phyloP scores from a whole-genome alignment of 2,113 vertebrate species.

The Oryzias woworae region DNA sequence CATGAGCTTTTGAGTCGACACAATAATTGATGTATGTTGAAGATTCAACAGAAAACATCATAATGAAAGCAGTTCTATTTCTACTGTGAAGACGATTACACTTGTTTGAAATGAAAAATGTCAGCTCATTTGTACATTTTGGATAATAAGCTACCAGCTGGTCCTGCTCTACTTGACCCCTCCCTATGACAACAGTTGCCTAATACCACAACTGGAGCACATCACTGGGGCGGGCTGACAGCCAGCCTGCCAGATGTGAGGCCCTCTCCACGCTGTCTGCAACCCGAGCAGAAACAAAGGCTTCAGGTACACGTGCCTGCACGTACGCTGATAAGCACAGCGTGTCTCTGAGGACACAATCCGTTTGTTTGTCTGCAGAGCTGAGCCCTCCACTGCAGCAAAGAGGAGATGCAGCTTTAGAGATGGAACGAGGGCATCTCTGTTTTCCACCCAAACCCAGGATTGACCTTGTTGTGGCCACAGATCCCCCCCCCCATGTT shows the following conservation, averaged over 20 bases:
- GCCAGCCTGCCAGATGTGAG: slow-evolving; percentile 73
- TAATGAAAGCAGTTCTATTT: too few species aligned
- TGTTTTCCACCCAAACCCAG: slow-evolving; percentile 56
- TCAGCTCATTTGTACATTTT: neutral
- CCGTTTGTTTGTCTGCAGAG: too few species aligned
- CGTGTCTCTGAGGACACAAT: too few species aligned
- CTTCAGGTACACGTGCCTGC: slow-evolving; percentile 30
- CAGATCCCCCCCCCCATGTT: slow-evolving; percentile 62
- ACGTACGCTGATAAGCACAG: slow-evolving; percentile 22
- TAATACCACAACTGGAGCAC: slow-evolving; percentile 69
- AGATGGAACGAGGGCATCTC: slow-evolving; percentile 21
- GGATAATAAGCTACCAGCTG: slow-evolving; percentile 56
- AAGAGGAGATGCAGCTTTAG: slow-evolving; percentile 9
- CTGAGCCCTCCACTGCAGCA: too few species aligned
- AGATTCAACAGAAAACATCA: too few species aligned
- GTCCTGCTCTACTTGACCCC: slow-evolving; percentile 43
- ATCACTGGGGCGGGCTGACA: slow-evolving; percentile 51
- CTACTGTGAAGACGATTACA: too few species aligned
- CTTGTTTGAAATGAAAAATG: too few species aligned
- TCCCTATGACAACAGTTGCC: slow-evolving; percentile 50
- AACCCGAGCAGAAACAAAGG: slow-evolving; percentile 47
- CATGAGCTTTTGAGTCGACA: too few species aligned
- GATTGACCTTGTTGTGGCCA: slow-evolving; percentile 67
- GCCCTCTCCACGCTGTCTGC: slow-evolving; percentile 37
- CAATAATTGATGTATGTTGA: too few species aligned